Percentiles rank a stretch among this genome's conserved stretches.
phyloP scores from a whole-genome alignment of 2,888 invertebrate species.

The Sericinus montela region DNA sequence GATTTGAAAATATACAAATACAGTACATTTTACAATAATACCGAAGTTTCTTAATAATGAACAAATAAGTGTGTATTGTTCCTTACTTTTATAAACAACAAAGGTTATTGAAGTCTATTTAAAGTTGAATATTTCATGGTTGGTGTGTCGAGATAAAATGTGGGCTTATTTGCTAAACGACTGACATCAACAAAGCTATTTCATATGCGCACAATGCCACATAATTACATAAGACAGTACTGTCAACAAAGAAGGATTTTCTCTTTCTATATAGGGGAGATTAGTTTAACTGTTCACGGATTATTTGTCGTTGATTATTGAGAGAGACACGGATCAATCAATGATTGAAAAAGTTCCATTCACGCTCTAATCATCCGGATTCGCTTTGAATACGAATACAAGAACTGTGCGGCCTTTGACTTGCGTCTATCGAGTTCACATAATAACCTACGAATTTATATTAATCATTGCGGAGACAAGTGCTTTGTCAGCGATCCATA shows the following conservation, averaged over 20 bases:
- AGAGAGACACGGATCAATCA: conserved; percentile 30
- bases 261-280: conserved; percentile 51
- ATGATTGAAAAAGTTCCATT: conserved; percentile 39
- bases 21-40: no score
- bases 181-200: conserved; percentile 32
- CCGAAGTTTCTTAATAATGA: no score
- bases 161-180: conserved; percentile 28
- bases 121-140: conserved; percentile 15
- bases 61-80: no score
- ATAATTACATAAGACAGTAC: conserved; percentile 56
- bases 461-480: conserved; percentile 46
- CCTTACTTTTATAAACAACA: background rate
- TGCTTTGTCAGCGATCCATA: conserved; percentile 26
- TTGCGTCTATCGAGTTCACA: conserved; percentile 25
- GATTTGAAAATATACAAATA: no score
- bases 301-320: conserved; percentile 29
- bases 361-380: conserved; percentile 24
- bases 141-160: conserved; percentile 17
- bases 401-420: conserved; percentile 25
- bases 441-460: conserved; percentile 46
- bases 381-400: conserved; percentile 37
- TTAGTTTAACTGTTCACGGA: conserved; percentile 41
- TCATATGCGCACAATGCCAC: conserved; percentile 46
- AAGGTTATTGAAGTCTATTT: background rate
- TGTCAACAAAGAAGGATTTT: conserved; percentile 55